Evolutionary conservation across 2,888 invertebrate genomes (phyloP), one percentile per base, ranked within the genome.

Genomic region (Marasmarcha lunaedactyla): DNA sequence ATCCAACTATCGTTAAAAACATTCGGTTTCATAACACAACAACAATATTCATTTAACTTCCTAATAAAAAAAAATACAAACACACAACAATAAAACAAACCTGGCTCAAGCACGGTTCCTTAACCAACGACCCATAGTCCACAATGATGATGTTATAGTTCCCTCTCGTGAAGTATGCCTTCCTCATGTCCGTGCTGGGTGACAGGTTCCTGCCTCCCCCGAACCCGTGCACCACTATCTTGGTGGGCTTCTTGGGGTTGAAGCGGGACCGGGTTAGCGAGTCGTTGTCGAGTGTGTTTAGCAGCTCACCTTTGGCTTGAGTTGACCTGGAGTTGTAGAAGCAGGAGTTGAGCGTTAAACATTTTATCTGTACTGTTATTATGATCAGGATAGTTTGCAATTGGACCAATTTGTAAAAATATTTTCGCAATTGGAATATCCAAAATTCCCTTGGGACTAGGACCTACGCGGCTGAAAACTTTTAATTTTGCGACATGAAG

Each of bases 191-290:
- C 0, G 94, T 93, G 61, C 93, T 94, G 0, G 94, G 94, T 0
- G 92, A 90, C 25, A 90, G 79, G 60, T 91, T 89, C 45, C 93
- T 78, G 0, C 94, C 94, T 0, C 94, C 94, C 0, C 94, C 94
- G 57, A 97, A 96, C 4, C 96, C 96, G 58, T 96, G 96, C 12
- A 96, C 92, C 35, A 97, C 89, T 14, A 97, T 86, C 77, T 96
- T 96, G 3, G 94, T 93, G 0, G 92, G 90, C 64, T 92, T 88
- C 0, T 84, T 86, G 0, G 89, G 86, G 67, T 95, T 92, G 67
- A 94, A 96, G 50, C 86, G 88, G 0, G 93, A 92, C 43, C 86
- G 85, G 48, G 88, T 88, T 14, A 95, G 70, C 0, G 93, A 90
- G 27, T 90, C 87, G 35, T 86, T 78, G 53, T 90, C 87, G 14